Evolutionary conservation across 2,113 vertebrate species (phyloP), one percentile per base, ranked within the genome.

Genomic region (Periophthalmodon schlosseri): DNA sequence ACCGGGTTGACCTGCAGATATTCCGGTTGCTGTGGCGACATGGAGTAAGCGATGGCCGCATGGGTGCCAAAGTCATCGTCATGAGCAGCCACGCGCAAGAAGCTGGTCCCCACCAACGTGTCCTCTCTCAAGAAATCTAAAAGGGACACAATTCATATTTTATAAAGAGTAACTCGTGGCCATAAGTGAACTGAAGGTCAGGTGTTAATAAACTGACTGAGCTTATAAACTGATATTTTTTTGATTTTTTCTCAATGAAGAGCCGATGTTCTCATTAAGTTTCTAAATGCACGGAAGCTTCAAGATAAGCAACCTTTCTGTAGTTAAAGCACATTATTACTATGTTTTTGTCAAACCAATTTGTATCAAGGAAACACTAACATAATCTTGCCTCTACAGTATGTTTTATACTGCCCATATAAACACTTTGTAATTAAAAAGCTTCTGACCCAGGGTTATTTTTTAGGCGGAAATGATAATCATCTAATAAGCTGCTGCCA

Each of bases 51-150:
- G 84, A 96, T 87, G 4, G 92, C 93, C 24, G 95, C 94, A 46
- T 96, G 95, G 28, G 93, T 94, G 82, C 95, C 90, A 46, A 94
- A 95, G 89, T 96, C 96, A 65, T 95, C 94, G 69, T 97, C 96
- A 44, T 90, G 95, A 61, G 95, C 96, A 20, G 93, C 94, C 64
- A 96, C 94, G 2, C 88, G 94, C 50, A 97, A 92, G 84, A 97
- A 96, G 72, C 96, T 97, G 56, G 95, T 96, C 36, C 96, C 95
- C 36, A 95, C 92, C 77, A 90, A 87, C 5, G 95, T 95, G 88
- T 97, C 95, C 77, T 96, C 96, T 84, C 94, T 90, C 76, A 96
- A 87, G 69, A 96, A 96, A 91, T 96, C 96, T 97, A 70, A 69
- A 24, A 39, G 13, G 78, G 58, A 68, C 1, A 66, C 24, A 83